These are phyloP conservation scores for Conus betulinus DNA, from an alignment of 1,140 invertebrate genomes.

Conservation along the genomic window DNA sequence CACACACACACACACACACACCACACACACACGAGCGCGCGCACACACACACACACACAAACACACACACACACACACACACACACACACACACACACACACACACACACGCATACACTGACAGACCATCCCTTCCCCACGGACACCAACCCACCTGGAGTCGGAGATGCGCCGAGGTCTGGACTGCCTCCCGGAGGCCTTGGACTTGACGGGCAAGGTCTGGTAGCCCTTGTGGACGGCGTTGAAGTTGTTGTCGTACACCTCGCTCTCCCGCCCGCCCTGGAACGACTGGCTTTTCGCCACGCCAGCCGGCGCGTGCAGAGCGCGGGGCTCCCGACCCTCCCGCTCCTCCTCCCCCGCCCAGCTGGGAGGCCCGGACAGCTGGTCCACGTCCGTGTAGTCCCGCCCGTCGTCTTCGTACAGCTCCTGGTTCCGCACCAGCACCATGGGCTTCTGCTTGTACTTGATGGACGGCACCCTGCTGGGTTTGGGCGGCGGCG, in stretches of 20 bases:
- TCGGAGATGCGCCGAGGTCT: slow-evolving; percentile 42
- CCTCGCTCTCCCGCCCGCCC: slow-evolving; percentile 29
- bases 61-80: no score
- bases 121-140: not conserved
- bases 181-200: not conserved
- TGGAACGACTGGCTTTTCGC: slow-evolving; percentile 41
- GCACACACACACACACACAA: no score
- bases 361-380: slow-evolving; percentile 69
- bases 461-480: slow-evolving; percentile 78
- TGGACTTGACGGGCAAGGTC: slow-evolving; percentile 40
- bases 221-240: slow-evolving; percentile 43
- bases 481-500: slow-evolving; percentile 85
- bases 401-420: slow-evolving; percentile 72
- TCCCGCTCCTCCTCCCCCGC: slow-evolving; percentile 32
- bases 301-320: not conserved
- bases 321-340: not conserved
- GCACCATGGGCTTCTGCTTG: slow-evolving; percentile 63
- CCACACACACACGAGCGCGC: no score
- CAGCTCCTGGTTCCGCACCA: slow-evolving; percentile 57
- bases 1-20: no score
- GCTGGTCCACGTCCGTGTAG: slow-evolving; percentile 72
- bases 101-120: no score
- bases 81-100: no score
- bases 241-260: slow-evolving; percentile 64
- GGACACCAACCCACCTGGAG: slow-evolving; percentile 28